A percentile compares a stretch with the other conserved stretches of the same genome.
Evolutionary conservation across 2,113 vertebrate genomes (phyloP).

Genomic region (Buteo buteo): DNA sequence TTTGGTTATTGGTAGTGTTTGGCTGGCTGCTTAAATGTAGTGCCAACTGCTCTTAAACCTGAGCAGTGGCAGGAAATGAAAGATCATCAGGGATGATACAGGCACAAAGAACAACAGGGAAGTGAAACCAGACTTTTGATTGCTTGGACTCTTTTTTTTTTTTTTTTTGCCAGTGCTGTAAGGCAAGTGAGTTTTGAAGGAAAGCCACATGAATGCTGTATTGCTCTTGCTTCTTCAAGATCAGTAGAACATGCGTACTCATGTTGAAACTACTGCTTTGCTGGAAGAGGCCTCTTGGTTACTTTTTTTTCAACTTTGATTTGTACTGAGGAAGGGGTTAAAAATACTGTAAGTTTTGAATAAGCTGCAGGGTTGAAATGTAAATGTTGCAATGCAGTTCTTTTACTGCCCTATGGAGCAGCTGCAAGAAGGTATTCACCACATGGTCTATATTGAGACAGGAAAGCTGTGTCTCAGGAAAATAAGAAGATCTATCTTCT

Average conservation of each 20-base stretch:
- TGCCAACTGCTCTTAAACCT: neutral
- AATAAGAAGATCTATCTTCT: neutral
- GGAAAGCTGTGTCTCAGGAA: neutral
- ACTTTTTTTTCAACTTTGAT: neutral
- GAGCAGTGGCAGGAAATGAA: neutral
- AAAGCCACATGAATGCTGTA: neutral
- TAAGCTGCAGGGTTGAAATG: neutral
- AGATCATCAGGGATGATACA: neutral
- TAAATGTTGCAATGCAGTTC: neutral
- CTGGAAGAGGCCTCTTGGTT: neutral
- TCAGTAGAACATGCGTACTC: fast-evolving
- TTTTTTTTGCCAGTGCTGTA: neutral
- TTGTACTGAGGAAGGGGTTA: neutral
- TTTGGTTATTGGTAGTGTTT: neutral
- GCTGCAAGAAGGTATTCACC: neutral
- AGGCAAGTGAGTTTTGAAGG: neutral
- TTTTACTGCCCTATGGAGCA: neutral
- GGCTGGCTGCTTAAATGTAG: neutral
- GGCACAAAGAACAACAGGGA: neutral
- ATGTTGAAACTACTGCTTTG: neutral
- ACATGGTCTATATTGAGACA: neutral
- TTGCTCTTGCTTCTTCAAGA: neutral
- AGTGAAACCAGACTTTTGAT: neutral
- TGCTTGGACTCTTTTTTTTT: neutral
- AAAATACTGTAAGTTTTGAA: neutral